Evolutionary conservation across 2,113 vertebrate species (phyloP).

Genomic region (Regulus satrapa): DNA sequence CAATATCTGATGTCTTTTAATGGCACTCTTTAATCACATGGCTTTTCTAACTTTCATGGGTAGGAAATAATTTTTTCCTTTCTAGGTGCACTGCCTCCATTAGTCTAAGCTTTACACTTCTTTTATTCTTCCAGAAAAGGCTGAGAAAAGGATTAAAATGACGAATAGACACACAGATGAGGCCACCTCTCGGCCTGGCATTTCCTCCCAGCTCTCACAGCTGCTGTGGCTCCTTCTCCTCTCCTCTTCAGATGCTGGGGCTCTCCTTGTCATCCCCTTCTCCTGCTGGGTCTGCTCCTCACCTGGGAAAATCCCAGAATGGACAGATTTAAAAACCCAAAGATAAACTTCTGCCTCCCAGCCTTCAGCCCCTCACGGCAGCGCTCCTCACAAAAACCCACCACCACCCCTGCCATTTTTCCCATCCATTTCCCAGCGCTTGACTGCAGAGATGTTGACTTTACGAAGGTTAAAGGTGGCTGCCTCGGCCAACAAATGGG

Average conservation of each 20-base stretch:
- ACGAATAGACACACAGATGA: background rate
- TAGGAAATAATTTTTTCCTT: background rate
- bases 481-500: conserved; percentile 67
- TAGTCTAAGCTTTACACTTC: background rate
- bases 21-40: background rate
- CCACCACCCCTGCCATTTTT: background rate
- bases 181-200: background rate
- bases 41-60: background rate
- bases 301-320: background rate
- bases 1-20: background rate
- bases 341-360: background rate
- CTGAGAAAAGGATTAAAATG: too few relatives aligned
- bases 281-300: background rate
- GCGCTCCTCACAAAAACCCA: background rate
- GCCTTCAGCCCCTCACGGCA: background rate
- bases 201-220: background rate
- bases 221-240: background rate
- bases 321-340: background rate
- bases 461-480: conserved; percentile 68
- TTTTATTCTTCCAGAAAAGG: background rate
- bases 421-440: background rate
- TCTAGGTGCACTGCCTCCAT: background rate
- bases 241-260: background rate
- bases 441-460: conserved; percentile 26
- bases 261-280: background rate